A percentile compares a stretch with the other conserved stretches of the same genome.
phyloP scores from a whole-genome alignment of 2,888 invertebrate genomes.

The Clunio marinus region DNA sequence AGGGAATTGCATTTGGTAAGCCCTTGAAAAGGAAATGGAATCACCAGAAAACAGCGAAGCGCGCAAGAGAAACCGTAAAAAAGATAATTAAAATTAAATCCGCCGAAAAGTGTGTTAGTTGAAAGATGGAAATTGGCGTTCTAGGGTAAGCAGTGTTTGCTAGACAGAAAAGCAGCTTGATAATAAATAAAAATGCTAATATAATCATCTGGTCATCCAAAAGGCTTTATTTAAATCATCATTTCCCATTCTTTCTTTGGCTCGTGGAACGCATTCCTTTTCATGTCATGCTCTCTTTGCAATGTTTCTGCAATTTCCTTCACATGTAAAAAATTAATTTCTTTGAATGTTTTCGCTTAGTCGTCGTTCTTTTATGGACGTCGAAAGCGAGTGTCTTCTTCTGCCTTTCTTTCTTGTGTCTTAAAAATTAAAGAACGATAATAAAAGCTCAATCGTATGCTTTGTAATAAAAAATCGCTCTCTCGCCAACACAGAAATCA shows the following conservation, averaged over 20 bases:
- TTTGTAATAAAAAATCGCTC: neutral
- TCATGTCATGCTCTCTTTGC: constrained; percentile 6
- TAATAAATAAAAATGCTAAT: neutral
- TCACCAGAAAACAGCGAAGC: neutral
- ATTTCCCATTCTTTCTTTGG: neutral
- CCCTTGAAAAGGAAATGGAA: constrained; percentile 17
- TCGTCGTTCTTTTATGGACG: no score
- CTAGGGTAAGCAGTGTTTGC: neutral
- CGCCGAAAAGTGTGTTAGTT: constrained; percentile 1
- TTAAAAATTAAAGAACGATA: no score
- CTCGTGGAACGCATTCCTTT: constrained; percentile 7
- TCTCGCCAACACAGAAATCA: neutral
- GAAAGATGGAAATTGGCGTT: no score
- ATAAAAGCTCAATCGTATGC: neutral
- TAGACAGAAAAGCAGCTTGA: neutral
- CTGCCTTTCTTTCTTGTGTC: no score
- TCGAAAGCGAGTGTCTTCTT: no score
- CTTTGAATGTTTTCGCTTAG: no score
- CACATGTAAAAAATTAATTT: no score
- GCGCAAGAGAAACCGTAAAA: neutral
- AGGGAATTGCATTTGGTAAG: neutral
- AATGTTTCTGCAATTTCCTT: neutral
- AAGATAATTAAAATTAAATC: constrained; percentile 15
- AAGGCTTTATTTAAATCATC: no score
- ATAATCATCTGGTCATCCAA: no score